Evolutionary conservation across 2,797 vertebrate species (phyloP), one percentile per base, ranked within the genome.

Genomic region (Cynodonichthys magdalenae): DNA sequence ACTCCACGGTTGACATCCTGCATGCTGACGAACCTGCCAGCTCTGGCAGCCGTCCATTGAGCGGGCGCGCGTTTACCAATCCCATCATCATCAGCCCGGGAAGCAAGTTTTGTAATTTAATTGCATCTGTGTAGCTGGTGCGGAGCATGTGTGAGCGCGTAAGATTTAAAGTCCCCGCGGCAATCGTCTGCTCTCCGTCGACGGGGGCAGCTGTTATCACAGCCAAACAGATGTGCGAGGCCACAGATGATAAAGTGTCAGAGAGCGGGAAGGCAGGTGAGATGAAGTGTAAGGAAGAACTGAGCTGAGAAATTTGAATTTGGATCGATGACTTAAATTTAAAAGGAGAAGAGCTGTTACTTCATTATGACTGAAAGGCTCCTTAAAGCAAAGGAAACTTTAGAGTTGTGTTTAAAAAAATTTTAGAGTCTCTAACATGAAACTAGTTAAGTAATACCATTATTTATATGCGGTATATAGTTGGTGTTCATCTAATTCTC

Each of bases 191-290:
- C 50, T 27, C 74, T 73, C 69, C 83, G 75, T 85, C 88, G 82
- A 90, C 74, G 81, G 75, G 66, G n/a, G 73, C 61, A 69, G 75
- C 78, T 71, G 85, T 88, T 89, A 89, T 83, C 86, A 64, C 81
- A 61, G 68, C 27, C 82, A 71, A 68, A 73, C 82, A 88, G 82
- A 81, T 76, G 72, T 79, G 70, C 71, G 78, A 78, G 64, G 75
- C 62, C 48, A 69, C 58, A 28, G 61, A 75, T 79, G 75, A 75
- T 67, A 71, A 69, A 64, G 57, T 69, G 83, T 79, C 77, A 66
- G 71, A 49, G 4, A 61, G 51, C 6, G 15, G 62, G 71, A 45
- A 62, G 70, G 49, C 52, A 31, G 62, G 39, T 28, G 59, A 45
- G 60, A 65, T 5, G 50, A 41, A 53, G 58, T 14, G 53, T 44